A percentile compares a stretch with the other conserved stretches of the same genome.
These are phyloP conservation scores for Eupithecia insigniata DNA, from an alignment of 2,888 invertebrate genomes.

Conservation along the genomic window DNA sequence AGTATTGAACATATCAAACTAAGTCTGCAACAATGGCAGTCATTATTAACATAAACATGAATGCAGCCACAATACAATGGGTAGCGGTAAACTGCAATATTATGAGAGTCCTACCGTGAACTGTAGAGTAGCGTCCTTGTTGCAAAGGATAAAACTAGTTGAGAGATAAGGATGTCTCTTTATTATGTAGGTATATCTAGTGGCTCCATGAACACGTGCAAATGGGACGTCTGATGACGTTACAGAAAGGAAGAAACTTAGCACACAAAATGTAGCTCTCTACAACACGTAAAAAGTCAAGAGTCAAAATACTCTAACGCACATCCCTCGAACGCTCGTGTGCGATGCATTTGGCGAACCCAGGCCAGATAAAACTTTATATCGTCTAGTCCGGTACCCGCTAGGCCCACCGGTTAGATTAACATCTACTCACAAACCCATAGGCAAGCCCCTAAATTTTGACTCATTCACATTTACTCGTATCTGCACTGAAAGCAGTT, in stretches of 20 bases:
- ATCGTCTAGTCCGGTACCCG: neutral
- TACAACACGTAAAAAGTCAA: neutral
- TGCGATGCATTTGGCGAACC: neutral
- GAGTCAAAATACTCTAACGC: too few relatives aligned
- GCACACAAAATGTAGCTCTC: neutral
- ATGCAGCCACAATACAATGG: slow-evolving; percentile 44
- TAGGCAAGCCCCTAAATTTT: neutral
- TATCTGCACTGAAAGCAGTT: neutral
- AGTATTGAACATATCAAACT: slow-evolving; percentile 27
- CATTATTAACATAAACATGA: slow-evolving; percentile 46
- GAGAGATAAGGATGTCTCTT: too few relatives aligned
- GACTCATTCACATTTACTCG: neutral
- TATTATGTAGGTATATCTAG: too few relatives aligned
- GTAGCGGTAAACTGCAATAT: slow-evolving; percentile 47
- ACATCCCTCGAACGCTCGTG: neutral
- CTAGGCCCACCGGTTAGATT: neutral
- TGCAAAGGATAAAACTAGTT: neutral
- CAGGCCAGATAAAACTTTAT: neutral
- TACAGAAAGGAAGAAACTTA: neutral
- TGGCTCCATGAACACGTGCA: too few relatives aligned
- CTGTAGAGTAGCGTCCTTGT: slow-evolving; percentile 1
- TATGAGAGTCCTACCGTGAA: slow-evolving; percentile 34
- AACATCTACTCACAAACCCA: neutral
- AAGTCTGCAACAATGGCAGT: slow-evolving; percentile 27
- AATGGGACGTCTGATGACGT: neutral